These are phyloP conservation scores for Patella caerulea DNA, from an alignment of 2,888 invertebrate genomes.

Conservation along the genomic window DNA sequence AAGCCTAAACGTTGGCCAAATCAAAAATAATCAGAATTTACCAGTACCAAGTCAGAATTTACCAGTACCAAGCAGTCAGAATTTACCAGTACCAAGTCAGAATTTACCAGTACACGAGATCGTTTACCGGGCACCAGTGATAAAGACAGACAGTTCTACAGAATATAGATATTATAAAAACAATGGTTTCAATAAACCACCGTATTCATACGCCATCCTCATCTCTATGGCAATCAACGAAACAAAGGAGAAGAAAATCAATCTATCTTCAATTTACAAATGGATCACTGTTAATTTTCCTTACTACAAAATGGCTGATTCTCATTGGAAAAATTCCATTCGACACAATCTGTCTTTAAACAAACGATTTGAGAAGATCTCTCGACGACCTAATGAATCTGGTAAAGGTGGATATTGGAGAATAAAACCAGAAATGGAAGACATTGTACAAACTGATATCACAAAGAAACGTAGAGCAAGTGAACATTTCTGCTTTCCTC, in stretches of 20 bases:
- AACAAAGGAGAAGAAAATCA: background rate
- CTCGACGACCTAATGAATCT: background rate
- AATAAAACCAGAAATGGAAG: background rate
- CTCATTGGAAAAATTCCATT: constrained; percentile 83
- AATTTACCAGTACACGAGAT: no score
- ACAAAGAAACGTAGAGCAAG: background rate
- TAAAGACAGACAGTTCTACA: no score
- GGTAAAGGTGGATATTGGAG: constrained; percentile 11
- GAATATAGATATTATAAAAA: background rate
- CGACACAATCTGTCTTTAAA: constrained; percentile 96
- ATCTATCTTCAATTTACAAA: background rate
- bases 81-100: no score
- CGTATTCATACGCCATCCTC: background rate
- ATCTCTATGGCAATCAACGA: constrained; percentile 5
- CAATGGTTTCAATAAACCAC: background rate
- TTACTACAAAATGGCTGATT: background rate
- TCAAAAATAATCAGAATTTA: no score
- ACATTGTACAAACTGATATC: background rate
- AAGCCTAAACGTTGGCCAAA: background rate
- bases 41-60: no score
- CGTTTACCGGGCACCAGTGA: no score
- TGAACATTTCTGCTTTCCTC: no score
- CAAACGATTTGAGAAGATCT: constrained; percentile 97
- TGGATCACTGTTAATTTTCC: background rate
- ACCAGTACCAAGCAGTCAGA: no score